These are phyloP conservation scores for Hipposideros armiger DNA, from an alignment of 2,113 vertebrate species.

Conservation along the genomic window DNA sequence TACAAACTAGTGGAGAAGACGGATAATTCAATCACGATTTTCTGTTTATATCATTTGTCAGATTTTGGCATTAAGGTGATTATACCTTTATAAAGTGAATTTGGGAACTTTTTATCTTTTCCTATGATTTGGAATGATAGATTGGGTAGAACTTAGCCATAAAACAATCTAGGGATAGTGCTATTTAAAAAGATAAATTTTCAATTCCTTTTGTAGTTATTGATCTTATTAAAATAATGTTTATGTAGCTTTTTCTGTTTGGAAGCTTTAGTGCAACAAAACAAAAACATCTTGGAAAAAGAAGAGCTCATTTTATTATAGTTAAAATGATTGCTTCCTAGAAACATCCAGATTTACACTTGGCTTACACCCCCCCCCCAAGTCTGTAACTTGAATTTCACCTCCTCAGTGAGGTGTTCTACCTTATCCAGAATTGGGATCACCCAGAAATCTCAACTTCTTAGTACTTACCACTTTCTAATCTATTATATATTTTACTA, in stretches of 20 bases:
- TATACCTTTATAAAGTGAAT: slow-evolving; percentile 26
- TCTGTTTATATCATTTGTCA: slow-evolving; percentile 42
- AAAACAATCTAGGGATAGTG: not conserved
- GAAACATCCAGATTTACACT: not conserved
- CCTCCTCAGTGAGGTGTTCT: not conserved
- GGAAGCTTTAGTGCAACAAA: not conserved
- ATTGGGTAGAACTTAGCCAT: not conserved
- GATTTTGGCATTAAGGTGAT: slow-evolving; percentile 37
- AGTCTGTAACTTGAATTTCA: not conserved
- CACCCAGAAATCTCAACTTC: not conserved
- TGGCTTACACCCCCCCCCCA: not conserved
- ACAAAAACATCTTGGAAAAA: slow-evolving; percentile 3
- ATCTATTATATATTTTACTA: not conserved
- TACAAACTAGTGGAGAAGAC: not conserved
- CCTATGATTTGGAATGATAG: slow-evolving; percentile 23
- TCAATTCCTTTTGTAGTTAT: not conserved
- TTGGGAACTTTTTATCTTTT: slow-evolving; percentile 31
- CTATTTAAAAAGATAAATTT: not conserved
- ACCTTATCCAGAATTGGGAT: not conserved
- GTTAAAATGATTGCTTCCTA: not conserved
- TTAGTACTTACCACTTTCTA: not conserved
- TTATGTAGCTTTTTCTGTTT: slow-evolving; percentile 21
- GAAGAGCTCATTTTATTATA: slow-evolving; percentile 8
- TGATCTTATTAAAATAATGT: not conserved
- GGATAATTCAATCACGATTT: not conserved